phyloP scores from a whole-genome alignment of 2,113 vertebrate genomes.

The Podarcis cretensis region DNA sequence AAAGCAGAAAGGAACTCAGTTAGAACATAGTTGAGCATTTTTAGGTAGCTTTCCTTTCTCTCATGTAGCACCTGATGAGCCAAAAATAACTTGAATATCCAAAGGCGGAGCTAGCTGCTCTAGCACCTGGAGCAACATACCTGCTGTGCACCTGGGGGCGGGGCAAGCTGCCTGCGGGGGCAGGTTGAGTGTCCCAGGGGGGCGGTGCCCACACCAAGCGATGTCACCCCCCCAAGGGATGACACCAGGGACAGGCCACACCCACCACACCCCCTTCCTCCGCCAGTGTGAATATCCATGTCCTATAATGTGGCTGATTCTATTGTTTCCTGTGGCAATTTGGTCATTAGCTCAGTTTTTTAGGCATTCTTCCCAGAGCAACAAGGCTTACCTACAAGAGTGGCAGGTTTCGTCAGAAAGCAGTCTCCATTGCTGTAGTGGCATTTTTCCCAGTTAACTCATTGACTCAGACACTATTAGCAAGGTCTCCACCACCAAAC shows the following conservation, averaged over 20 bases:
- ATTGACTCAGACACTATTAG: slow-evolving; percentile 20
- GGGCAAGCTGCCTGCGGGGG: too few species aligned
- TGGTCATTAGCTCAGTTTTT: neutral
- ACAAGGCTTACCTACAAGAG: neutral
- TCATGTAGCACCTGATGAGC: neutral
- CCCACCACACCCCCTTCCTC: too few species aligned
- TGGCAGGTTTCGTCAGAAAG: neutral
- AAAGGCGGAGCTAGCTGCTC: too few species aligned
- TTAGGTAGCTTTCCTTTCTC: neutral
- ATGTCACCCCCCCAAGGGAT: too few species aligned
- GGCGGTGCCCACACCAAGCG: too few species aligned
- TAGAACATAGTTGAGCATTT: neutral
- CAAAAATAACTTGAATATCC: neutral
- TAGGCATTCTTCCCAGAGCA: neutral
- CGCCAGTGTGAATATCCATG: too few species aligned
- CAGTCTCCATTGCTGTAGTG: neutral
- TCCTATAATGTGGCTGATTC: neutral
- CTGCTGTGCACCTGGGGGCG: too few species aligned
- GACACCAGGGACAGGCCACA: too few species aligned
- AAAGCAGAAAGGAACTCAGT: neutral
- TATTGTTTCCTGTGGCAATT: neutral
- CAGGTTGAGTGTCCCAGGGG: too few species aligned
- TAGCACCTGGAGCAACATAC: too few species aligned
- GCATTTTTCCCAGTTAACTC: neutral
- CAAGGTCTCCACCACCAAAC: neutral